phyloP scores from a whole-genome alignment of 30 jellyfish, hydroid and myxozoan species.

The Hydractinia echinata region DNA sequence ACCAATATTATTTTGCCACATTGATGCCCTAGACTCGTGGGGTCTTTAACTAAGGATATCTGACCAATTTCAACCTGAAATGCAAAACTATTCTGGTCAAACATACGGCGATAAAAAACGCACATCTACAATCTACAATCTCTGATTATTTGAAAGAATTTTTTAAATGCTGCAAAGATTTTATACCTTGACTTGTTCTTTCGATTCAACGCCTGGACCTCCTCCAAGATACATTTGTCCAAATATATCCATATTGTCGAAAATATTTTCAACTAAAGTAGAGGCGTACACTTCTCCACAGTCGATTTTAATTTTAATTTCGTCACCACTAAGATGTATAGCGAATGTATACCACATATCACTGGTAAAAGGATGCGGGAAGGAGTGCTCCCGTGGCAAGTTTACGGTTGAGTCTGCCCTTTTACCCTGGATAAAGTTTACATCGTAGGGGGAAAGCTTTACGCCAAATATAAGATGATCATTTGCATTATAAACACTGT shows the following conservation, averaged over 20 bases:
- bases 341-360: constrained; percentile 74
- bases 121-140: too few species aligned
- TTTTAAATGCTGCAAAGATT: not conserved
- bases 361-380: constrained; percentile 49
- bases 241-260: constrained; percentile 57
- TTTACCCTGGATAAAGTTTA: constrained; percentile 48
- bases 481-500: constrained; percentile 80
- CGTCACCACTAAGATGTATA: constrained; percentile 35
- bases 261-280: constrained; percentile 25
- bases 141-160: too few species aligned
- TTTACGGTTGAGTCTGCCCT: constrained; percentile 37
- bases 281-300: constrained; percentile 54
- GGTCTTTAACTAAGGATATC: constrained; percentile 10
- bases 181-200: constrained; percentile 12
- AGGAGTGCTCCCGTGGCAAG: constrained; percentile 29
- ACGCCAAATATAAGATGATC: constrained; percentile 77
- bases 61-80: constrained; percentile 20
- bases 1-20: constrained; percentile 24
- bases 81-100: not conserved
- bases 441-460: constrained; percentile 50
- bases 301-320: constrained; percentile 39
- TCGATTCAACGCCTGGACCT: constrained; percentile 64
- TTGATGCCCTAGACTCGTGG: not conserved
- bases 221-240: constrained; percentile 90
- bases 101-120: too few species aligned